Percentiles rank a stretch among this genome's conserved stretches.
These are phyloP conservation scores for Pseudachorutes palmiensis DNA, from an alignment of 1,140 invertebrate species.

Conservation along the genomic window DNA sequence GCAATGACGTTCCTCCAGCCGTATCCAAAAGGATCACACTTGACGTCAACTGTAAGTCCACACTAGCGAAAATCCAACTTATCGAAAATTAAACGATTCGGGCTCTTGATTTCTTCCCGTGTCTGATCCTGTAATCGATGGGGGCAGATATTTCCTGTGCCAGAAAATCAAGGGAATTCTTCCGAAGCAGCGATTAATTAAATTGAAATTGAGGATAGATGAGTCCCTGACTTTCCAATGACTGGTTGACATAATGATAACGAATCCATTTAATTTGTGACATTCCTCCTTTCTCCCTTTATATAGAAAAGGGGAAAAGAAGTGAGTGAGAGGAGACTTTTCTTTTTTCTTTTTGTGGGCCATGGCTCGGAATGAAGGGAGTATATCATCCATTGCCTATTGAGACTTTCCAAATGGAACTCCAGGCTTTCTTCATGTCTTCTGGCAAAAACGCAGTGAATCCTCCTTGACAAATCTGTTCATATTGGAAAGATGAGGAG, in stretches of 20 bases:
- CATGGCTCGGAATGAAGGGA: background rate
- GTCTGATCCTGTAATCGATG: no score
- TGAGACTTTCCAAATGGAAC: constrained; percentile 2
- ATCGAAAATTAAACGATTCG: no score
- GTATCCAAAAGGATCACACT: constrained; percentile 77
- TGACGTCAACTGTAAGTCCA: constrained; percentile 79
- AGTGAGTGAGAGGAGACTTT: constrained; percentile 1
- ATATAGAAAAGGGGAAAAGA: background rate
- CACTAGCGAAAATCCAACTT: no score
- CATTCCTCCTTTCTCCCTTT: background rate
- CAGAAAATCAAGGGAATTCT: no score
- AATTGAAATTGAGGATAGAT: background rate
- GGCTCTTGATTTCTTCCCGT: no score
- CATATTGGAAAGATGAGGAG: background rate
- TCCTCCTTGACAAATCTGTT: constrained; percentile 14
- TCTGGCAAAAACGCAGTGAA: background rate
- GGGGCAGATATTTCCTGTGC: no score
- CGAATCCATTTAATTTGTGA: constrained; percentile 14
- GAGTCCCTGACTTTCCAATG: background rate
- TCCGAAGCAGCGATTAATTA: constrained; percentile 9
- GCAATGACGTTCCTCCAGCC: constrained; percentile 67
- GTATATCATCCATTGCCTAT: constrained; percentile 8
- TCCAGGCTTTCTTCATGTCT: background rate
- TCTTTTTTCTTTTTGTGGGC: background rate
- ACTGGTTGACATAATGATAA: constrained; percentile 10